Evolutionary conservation across 1,140 invertebrate species (phyloP), one percentile per base, ranked within the genome.

Genomic region (Rhyacophila brunnea): DNA sequence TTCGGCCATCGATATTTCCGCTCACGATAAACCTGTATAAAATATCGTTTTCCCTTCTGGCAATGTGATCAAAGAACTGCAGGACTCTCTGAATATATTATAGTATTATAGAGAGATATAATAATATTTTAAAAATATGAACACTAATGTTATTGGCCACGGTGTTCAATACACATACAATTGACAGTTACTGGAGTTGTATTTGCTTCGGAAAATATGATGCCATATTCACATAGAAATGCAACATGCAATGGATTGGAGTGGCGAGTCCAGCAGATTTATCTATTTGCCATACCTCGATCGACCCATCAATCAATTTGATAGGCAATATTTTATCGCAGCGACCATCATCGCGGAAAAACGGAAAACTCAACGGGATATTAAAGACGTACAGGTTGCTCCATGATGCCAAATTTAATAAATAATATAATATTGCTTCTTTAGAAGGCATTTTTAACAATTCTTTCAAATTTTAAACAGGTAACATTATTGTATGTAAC

Each of bases 221-320:
- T 46, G 44, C 50, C 43, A 60, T 60, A 60, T 48, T 14, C 52
- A 44, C 48, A 47, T 47, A n/a, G 23, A 6, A 9, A 34, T 3
- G 9, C 4, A 28, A 28, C 9, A n/a, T 28, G 23, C 23, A 28
- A 28, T 9, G 23, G 23, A 40, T 13, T 48, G 43, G 54, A 48
- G 45, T 48, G 45, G 43, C 52, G 17, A 14, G 17, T 20, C 53
- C 10, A 20, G 35, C 45, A 56, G 47, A 62, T 62, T 62, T 56
- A 62, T 51, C 42, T 38, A 45, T 36, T 57, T 45, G 47, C 23
- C 35, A 38, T 36, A 58, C 56, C 50, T 55, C 55, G 46, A 38
- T 45, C 47, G 42, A 42, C 46, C 62, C 20, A 64, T 64, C 57
- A 60, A 64, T 64, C 62, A 60, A 47, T 50, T 52, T 54, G 58